phyloP scores from a whole-genome alignment of 64 coral and sea anemone species.

The Montipora capricornis region DNA sequence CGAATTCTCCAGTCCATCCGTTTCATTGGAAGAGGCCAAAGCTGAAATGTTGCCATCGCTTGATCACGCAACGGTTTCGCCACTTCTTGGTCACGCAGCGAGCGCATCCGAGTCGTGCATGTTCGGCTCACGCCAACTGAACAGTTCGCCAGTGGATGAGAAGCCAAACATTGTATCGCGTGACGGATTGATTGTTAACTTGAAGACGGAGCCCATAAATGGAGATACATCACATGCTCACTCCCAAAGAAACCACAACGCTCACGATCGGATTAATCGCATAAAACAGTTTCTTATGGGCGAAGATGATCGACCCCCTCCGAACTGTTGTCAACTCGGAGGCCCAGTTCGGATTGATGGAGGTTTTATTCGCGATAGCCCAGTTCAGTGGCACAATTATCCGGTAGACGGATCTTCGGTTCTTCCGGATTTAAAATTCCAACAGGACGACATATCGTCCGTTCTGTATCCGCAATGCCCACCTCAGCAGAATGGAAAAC shows the following conservation, averaged over 20 bases:
- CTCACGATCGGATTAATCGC: constrained; percentile 3
- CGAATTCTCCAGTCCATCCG: neutral
- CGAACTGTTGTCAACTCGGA: neutral
- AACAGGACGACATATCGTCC: neutral
- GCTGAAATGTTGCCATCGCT: neutral
- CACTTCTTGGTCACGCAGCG: neutral
- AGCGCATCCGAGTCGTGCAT: constrained; percentile 31
- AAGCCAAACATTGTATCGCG: constrained; percentile 7
- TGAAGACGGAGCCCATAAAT: constrained; percentile 1
- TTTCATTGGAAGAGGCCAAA: neutral
- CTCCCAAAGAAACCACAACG: neutral
- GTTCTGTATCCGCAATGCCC: neutral
- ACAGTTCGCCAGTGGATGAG: neutral
- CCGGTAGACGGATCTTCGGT: constrained; percentile 19
- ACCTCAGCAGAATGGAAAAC: neutral
- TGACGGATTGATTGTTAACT: neutral
- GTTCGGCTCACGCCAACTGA: constrained; percentile 1
- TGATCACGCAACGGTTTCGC: neutral
- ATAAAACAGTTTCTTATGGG: constrained; percentile 53
- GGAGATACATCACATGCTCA: neutral
- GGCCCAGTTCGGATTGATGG: neutral
- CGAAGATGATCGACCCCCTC: neutral
- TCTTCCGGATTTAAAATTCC: constrained; percentile 7
- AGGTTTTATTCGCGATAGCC: neutral
- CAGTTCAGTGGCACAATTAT: neutral